Evolutionary conservation across 2,797 vertebrate species (phyloP), one percentile per base, ranked within the genome.

Genomic region (Phoxinus dragarum): DNA sequence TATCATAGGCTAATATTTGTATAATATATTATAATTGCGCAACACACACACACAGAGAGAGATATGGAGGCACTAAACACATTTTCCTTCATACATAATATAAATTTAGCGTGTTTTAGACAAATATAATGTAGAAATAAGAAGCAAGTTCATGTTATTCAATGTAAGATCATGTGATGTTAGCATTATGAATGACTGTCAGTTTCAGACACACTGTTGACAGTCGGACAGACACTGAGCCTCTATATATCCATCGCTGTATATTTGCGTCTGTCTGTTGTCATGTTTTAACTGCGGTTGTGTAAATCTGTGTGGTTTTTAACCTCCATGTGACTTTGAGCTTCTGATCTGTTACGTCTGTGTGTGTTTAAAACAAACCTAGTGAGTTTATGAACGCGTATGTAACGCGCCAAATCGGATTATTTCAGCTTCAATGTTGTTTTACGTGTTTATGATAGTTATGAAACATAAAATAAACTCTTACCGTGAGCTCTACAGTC

Each of bases 241-340:
- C 19, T 23, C 31, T 38, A 7, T 38, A 23, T 12, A 7, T 0
- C 0, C 31, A 2, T 4, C 11, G 1, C 75, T 42, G 23, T 74
- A 34, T 21, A 23, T 14, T 36, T 2, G 71, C 34, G 23, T 52
- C 5, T 54, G 78, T 2, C 0, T 5, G 27, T 78, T 44, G 38
- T 16, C 9, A 12, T 75, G 31, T 73, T 84, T 74, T 80, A 5
- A n/a, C 0, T 72, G 27, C 38, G 21, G 5, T 16, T 79, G 40
- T 81, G 67, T 40, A 31, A 72, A 86, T 68, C 36, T 16, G 74
- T n/a, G 38, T 16, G 19, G 9, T 84, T 64, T 77, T 82, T 94
- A 93, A 92, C 90, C 94, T 93, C 85, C 87, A 89, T 81, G 83
- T 92, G 94, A 94, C 94, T 94, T 95, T 94, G 93, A 49, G 56